These are phyloP conservation scores for Onychomys leucogaster DNA, from an alignment of 2,797 vertebrate species.

Conservation along the genomic window DNA sequence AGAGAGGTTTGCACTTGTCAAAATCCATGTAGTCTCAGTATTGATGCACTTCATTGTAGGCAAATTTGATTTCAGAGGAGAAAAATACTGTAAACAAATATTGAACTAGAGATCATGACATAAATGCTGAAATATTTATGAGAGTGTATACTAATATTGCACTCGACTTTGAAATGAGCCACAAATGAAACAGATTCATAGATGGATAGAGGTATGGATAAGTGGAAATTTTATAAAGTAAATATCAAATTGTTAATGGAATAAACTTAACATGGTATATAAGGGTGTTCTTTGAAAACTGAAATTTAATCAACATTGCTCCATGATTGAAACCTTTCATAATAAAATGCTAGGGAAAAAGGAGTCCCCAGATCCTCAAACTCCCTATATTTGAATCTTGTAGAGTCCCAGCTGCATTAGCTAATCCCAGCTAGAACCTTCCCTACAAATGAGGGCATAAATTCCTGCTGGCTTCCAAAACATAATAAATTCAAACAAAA, in stretches of 20 bases:
- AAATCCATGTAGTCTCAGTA: neutral
- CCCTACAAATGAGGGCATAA: conserved; percentile 46
- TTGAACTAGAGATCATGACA: neutral
- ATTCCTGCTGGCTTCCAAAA: conserved; percentile 61
- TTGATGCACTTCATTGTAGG: neutral
- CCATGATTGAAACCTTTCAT: neutral
- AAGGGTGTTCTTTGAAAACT: neutral
- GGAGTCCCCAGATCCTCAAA: conserved; percentile 76
- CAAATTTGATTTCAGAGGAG: conserved; percentile 30
- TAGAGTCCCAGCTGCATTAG: conserved; percentile 40
- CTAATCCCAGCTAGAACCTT: conserved; percentile 46
- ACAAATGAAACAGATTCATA: conserved; percentile 2
- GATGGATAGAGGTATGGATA: neutral
- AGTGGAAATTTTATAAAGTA: neutral
- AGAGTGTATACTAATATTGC: neutral
- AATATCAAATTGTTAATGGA: neutral
- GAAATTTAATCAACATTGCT: neutral
- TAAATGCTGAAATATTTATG: conserved; percentile 18
- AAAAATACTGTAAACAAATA: conserved; percentile 12
- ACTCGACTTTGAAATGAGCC: neutral
- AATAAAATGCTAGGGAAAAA: conserved; percentile 24
- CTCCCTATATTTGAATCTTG: conserved; percentile 79
- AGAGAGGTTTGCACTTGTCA: neutral
- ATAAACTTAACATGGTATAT: neutral
- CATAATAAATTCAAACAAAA: conserved; percentile 24